phyloP scores from a whole-genome alignment of 2,888 invertebrate species.

The Mythimna loreyi region DNA sequence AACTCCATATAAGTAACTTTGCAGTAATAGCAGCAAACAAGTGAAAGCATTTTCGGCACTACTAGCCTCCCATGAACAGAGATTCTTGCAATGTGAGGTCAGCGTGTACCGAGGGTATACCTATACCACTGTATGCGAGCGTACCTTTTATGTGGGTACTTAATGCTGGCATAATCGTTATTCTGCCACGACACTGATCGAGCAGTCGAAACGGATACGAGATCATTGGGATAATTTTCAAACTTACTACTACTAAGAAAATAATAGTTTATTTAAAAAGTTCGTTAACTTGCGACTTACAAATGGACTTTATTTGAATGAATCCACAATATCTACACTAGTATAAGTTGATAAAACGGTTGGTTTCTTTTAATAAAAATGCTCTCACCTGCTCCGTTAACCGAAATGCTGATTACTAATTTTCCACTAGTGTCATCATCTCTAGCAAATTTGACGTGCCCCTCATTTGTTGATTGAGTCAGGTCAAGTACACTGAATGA shows the following conservation, averaged over 20 bases:
- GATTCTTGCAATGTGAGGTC: not conserved
- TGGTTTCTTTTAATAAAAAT: slow-evolving; percentile 52
- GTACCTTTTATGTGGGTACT: too few relatives aligned
- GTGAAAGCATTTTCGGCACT: not conserved
- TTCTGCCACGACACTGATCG: too few relatives aligned
- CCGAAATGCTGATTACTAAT: slow-evolving; percentile 67
- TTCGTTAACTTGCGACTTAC: not conserved
- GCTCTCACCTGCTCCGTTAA: slow-evolving; percentile 29
- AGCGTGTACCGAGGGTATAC: not conserved
- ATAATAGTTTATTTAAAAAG: too few relatives aligned
- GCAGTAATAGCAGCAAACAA: not conserved
- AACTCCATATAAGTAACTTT: not conserved
- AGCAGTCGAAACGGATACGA: too few relatives aligned
- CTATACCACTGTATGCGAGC: too few relatives aligned
- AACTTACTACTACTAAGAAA: too few relatives aligned
- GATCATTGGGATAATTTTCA: too few relatives aligned
- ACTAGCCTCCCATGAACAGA: not conserved
- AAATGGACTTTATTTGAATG: not conserved
- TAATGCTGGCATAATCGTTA: too few relatives aligned
- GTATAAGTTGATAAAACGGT: too few relatives aligned
- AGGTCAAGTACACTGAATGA: slow-evolving; percentile 72
- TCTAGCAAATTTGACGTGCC: slow-evolving; percentile 65
- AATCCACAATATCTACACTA: too few relatives aligned
- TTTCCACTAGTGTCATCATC: slow-evolving; percentile 70
- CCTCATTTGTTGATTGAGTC: slow-evolving; percentile 59